phyloP scores from a whole-genome alignment of 2,888 invertebrate genomes.

The Salticus scenicus region DNA sequence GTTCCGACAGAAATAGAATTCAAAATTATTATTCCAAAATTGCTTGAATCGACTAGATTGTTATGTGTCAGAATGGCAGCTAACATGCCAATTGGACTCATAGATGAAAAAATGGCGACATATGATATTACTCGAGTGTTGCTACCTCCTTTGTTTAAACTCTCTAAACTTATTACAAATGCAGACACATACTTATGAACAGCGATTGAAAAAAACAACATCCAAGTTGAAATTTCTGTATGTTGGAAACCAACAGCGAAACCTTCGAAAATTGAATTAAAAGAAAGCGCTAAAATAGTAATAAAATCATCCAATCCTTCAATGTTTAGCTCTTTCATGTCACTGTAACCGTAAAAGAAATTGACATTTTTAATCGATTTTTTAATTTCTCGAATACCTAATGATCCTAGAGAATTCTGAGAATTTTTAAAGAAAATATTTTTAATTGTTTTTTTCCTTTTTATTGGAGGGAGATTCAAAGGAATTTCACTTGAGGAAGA shows the following conservation, averaged over 20 bases:
- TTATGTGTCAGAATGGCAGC: not conserved
- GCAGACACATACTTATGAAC: slow-evolving; percentile 91
- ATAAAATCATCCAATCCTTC: slow-evolving; percentile 75
- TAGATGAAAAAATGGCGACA: slow-evolving; percentile 7
- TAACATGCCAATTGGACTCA: slow-evolving; percentile 27
- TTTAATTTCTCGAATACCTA: not conserved
- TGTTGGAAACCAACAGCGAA: slow-evolving; percentile 86
- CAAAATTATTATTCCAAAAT: slow-evolving; percentile 28
- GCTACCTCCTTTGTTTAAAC: not conserved
- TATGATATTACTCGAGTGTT: not conserved
- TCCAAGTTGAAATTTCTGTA: slow-evolving; percentile 83
- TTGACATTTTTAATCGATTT: not conserved
- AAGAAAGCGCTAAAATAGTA: slow-evolving; percentile 87
- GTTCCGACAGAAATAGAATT: slow-evolving; percentile 65
- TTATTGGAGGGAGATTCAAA: not conserved
- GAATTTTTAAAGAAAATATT: not conserved
- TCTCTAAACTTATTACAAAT: slow-evolving; percentile 76
- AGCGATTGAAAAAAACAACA: slow-evolving; percentile 88
- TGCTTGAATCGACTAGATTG: not conserved
- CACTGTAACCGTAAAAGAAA: not conserved
- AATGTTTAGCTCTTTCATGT: not conserved
- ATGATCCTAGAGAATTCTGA: too few species aligned
- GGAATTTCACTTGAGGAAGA: not conserved
- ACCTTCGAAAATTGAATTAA: slow-evolving; percentile 91
- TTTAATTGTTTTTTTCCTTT: not conserved